These are phyloP conservation scores for Bos indicus DNA, from an alignment of 2,113 vertebrate species.

Conservation along the genomic window DNA sequence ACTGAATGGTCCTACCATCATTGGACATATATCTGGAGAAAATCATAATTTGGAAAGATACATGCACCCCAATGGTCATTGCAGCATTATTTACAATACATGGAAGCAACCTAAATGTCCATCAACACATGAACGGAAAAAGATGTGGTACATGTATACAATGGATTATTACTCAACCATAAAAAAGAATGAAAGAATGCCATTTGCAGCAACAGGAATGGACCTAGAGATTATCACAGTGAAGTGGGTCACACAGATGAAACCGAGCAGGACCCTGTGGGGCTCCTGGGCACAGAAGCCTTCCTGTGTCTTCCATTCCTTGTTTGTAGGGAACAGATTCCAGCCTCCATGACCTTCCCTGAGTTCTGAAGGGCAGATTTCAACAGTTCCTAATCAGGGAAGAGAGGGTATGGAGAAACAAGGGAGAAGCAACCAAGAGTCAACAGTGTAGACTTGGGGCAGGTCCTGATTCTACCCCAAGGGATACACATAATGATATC, in stretches of 20 bases:
- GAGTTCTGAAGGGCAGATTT: neutral
- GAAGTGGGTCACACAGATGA: neutral
- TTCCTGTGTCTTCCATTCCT: neutral
- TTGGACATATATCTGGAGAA: neutral
- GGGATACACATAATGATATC: neutral
- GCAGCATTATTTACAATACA: neutral
- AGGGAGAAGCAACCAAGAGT: accelerated
- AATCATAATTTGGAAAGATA: neutral
- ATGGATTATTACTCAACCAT: neutral
- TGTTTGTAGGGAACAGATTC: neutral
- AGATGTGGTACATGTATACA: neutral
- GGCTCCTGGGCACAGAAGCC: neutral
- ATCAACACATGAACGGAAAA: neutral
- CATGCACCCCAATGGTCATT: neutral
- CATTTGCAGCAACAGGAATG: neutral
- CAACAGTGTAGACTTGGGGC: neutral
- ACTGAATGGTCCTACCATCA: neutral
- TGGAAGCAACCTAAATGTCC: neutral
- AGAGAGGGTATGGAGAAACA: neutral
- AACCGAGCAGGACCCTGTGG: neutral
- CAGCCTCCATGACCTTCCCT: neutral
- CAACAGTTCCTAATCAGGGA: neutral
- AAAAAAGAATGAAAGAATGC: neutral
- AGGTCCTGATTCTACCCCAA: neutral
- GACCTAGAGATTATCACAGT: neutral